These are phyloP conservation scores for Strix aluco DNA, from an alignment of 2,113 vertebrate species.

Conservation along the genomic window DNA sequence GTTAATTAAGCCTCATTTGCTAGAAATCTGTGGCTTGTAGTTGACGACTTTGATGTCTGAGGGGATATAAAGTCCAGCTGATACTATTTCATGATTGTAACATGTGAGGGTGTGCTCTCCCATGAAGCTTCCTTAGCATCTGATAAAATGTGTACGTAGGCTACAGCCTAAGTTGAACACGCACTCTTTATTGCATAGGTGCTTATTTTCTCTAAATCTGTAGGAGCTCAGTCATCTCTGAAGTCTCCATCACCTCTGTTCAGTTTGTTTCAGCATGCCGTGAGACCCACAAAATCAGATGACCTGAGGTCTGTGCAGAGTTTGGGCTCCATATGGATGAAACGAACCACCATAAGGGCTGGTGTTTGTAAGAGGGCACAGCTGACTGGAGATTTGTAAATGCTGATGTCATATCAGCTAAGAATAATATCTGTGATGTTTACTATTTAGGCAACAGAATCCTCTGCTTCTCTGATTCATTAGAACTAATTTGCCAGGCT, in stretches of 20 bases:
- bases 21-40: background rate
- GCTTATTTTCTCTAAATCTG: background rate
- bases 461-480: background rate
- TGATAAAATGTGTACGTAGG: background rate
- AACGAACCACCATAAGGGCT: background rate
- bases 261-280: background rate
- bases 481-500: background rate
- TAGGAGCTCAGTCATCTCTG: background rate
- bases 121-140: background rate
- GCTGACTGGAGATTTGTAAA: background rate
- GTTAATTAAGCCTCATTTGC: constrained; percentile 44
- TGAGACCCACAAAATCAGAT: background rate
- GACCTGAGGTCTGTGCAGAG: background rate
- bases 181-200: background rate
- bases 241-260: background rate
- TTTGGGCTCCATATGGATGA: background rate
- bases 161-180: background rate
- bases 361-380: background rate
- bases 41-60: background rate
- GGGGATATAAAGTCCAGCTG: background rate
- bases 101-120: background rate
- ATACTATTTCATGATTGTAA: background rate
- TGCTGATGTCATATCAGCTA: background rate
- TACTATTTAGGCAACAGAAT: background rate
- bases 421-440: background rate